These are phyloP conservation scores for Philypnodon macrostomus DNA, from an alignment of 2,797 vertebrate genomes.

Conservation along the genomic window DNA sequence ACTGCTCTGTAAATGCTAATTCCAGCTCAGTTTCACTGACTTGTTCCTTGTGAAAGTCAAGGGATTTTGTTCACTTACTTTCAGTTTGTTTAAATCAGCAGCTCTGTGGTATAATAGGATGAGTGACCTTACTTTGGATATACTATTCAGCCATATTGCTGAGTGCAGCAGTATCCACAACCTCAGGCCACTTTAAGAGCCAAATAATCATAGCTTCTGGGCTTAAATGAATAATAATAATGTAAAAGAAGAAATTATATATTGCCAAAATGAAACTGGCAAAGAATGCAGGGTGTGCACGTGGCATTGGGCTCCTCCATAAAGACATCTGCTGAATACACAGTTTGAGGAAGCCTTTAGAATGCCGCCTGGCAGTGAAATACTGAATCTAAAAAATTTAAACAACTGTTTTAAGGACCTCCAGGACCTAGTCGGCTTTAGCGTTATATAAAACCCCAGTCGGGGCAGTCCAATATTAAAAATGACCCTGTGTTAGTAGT, in stretches of 20 bases:
- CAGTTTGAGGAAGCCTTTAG: conserved; percentile 71
- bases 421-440: conserved; percentile 51
- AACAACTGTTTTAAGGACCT: no score
- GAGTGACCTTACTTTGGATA: conserved; percentile 42
- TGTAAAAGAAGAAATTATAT: conserved; percentile 45
- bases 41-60: conserved; percentile 47
- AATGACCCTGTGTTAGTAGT: conserved; percentile 28
- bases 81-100: conserved; percentile 60
- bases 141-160: conserved; percentile 47
- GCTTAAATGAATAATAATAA: conserved; percentile 61
- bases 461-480: conserved; percentile 40
- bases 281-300: conserved; percentile 57
- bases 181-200: conserved; percentile 55
- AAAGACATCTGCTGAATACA: conserved; percentile 82
- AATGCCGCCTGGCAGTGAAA: conserved; percentile 68
- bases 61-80: conserved; percentile 32
- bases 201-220: conserved; percentile 64
- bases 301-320: conserved; percentile 61
- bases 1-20: conserved; percentile 18
- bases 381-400: conserved; percentile 73
- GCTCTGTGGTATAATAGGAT: conserved; percentile 44
- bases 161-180: conserved; percentile 55
- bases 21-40: conserved; percentile 33
- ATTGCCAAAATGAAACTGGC: conserved; percentile 66
- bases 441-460: conserved; percentile 50